These are phyloP conservation scores for Phyllotis vaccarum DNA, from an alignment of 2,797 vertebrate genomes.

Conservation along the genomic window DNA sequence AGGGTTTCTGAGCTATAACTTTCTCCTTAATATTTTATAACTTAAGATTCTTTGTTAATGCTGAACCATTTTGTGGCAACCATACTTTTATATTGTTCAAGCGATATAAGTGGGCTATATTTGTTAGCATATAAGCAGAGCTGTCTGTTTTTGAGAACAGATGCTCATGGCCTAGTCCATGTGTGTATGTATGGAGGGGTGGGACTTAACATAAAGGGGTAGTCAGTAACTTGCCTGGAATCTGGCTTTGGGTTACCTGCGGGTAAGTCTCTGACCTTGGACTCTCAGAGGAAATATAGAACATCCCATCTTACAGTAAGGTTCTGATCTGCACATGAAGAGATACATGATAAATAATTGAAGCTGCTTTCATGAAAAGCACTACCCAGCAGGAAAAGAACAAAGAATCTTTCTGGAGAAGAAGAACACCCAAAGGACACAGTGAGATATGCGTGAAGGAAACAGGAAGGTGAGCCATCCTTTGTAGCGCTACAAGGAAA, in stretches of 20 bases:
- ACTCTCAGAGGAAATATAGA: slow-evolving; percentile 5
- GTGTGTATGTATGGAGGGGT: not conserved
- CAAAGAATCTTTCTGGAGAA: slow-evolving; percentile 65
- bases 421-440: slow-evolving; percentile 69
- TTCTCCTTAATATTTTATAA: slow-evolving; percentile 46
- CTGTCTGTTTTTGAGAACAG: slow-evolving; percentile 45
- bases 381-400: slow-evolving; percentile 72
- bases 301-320: slow-evolving; percentile 10
- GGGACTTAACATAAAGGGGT: not conserved
- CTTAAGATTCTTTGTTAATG: slow-evolving; percentile 42
- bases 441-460: slow-evolving; percentile 57
- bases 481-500: slow-evolving; percentile 34
- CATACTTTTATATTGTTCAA: slow-evolving; percentile 19
- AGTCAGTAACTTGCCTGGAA: not conserved
- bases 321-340: slow-evolving; percentile 65
- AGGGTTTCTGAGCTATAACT: slow-evolving; percentile 41
- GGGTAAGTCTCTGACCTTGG: slow-evolving; percentile 37
- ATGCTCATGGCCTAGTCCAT: not conserved
- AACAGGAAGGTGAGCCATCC: not conserved
- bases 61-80: slow-evolving; percentile 19
- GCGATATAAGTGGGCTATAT: not conserved
- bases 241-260: not conserved
- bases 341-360: slow-evolving; percentile 81
- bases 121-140: not conserved
- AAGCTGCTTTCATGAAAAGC: slow-evolving; percentile 69